A percentile compares a stretch with the other conserved stretches of the same genome.
phyloP scores from a whole-genome alignment of 2,888 invertebrate species.

The Cecidostiba fungosa region DNA sequence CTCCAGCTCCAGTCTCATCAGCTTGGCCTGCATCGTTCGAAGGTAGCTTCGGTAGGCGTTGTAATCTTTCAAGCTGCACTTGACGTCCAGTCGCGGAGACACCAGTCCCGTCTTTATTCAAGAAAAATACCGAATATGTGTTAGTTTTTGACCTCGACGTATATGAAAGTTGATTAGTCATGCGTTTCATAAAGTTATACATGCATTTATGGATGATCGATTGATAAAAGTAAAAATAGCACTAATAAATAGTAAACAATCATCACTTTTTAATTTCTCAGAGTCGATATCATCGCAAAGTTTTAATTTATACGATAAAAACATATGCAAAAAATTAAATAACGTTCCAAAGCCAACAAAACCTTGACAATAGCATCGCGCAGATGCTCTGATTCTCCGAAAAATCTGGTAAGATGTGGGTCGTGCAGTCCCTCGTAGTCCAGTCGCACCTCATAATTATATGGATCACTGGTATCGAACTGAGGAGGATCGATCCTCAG shows the following conservation, averaged over 20 bases:
- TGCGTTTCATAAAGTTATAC: too few species aligned
- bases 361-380: constrained; percentile 43
- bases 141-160: neutral
- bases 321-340: too few species aligned
- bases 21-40: constrained; percentile 71
- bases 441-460: constrained; percentile 71
- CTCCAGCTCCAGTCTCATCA: constrained; percentile 70
- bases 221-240: too few species aligned
- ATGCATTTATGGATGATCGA: too few species aligned
- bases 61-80: constrained; percentile 79
- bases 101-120: constrained; percentile 71
- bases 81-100: constrained; percentile 76
- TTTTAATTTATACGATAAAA: too few species aligned
- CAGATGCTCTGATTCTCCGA: constrained; percentile 61
- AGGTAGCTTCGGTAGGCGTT: constrained; percentile 80
- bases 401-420: constrained; percentile 71
- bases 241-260: too few species aligned
- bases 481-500: constrained; percentile 22
- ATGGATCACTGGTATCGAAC: constrained; percentile 75
- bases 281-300: neutral
- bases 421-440: constrained; percentile 77
- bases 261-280: too few species aligned
- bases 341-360: too few species aligned
- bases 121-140: neutral
- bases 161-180: neutral